Conservation (phyloP, 2,888 invertebrate species). For the Stratiomys singularior region DNA sequence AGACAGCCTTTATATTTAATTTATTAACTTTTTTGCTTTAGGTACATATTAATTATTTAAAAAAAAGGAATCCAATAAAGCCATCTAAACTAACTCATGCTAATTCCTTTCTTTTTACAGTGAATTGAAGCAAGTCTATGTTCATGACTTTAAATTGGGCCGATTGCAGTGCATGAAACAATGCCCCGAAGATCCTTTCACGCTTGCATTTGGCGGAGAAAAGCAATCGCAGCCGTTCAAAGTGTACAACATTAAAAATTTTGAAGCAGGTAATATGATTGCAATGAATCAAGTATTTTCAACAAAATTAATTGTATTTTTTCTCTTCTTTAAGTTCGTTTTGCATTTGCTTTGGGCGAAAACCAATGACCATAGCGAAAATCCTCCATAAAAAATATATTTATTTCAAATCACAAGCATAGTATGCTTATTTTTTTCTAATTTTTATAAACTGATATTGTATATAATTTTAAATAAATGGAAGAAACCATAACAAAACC, state of each 20-base stretch:
- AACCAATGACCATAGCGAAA: background rate
- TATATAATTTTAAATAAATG: background rate
- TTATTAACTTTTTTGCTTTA: too few species aligned
- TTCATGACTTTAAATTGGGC: conserved; percentile 74
- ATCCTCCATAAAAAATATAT: background rate
- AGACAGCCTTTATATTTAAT: too few species aligned
- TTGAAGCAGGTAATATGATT: conserved; percentile 56
- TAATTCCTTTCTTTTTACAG: conserved; percentile 53
- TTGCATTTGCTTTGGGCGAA: conserved; percentile 9
- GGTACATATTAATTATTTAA: too few species aligned
- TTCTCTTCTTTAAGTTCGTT: conserved; percentile 21
- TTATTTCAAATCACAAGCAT: background rate
- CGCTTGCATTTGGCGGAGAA: conserved; percentile 87
- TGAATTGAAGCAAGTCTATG: conserved; percentile 60
- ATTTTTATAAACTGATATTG: too few species aligned
- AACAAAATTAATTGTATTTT: background rate
- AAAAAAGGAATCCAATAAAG: too few species aligned
- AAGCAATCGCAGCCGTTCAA: conserved; percentile 80
- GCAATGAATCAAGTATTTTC: background rate
- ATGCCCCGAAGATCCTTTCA: conserved; percentile 84
- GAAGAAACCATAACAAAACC: background rate
- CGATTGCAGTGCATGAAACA: conserved; percentile 76
- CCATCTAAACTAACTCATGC: too few species aligned
- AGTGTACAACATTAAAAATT: conserved; percentile 67
- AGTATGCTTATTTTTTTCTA: background rate